phyloP scores from a whole-genome alignment of 2,113 vertebrate species.

The Corvus cornix region DNA sequence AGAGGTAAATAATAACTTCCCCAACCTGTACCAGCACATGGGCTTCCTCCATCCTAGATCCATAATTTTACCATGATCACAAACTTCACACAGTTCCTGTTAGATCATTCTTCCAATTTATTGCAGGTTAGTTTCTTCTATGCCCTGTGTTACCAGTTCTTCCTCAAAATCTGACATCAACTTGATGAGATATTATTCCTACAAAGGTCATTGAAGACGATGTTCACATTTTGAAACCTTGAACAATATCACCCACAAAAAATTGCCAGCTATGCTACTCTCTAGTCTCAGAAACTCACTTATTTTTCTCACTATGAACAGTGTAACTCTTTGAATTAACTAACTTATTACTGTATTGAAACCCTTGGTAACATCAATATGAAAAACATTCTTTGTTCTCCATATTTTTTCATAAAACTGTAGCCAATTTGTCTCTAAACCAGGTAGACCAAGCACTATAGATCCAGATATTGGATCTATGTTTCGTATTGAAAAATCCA shows the following conservation, averaged over 20 bases:
- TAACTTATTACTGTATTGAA: background rate
- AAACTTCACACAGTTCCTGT: background rate
- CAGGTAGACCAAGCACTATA: background rate
- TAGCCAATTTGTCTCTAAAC: background rate
- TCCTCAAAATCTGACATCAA: background rate
- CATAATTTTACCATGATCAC: background rate
- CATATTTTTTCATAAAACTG: background rate
- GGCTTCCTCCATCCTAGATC: background rate
- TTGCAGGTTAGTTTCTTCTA: background rate
- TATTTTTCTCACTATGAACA: background rate
- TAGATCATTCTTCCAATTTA: background rate
- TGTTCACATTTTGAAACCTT: background rate
- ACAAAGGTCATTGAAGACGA: background rate
- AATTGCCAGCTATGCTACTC: background rate
- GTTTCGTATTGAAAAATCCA: background rate
- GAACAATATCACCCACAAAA: background rate
- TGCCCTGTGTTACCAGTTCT: background rate
- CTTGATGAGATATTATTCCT: background rate
- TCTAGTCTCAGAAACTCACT: background rate
- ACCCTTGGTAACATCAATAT: background rate
- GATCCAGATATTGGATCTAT: background rate
- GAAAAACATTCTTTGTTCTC: background rate
- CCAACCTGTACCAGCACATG: accelerated
- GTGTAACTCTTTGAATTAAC: background rate
- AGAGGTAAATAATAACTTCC: background rate